Conservation (phyloP, 2,888 invertebrate genomes). For the Tetheella fluctuosa region DNA sequence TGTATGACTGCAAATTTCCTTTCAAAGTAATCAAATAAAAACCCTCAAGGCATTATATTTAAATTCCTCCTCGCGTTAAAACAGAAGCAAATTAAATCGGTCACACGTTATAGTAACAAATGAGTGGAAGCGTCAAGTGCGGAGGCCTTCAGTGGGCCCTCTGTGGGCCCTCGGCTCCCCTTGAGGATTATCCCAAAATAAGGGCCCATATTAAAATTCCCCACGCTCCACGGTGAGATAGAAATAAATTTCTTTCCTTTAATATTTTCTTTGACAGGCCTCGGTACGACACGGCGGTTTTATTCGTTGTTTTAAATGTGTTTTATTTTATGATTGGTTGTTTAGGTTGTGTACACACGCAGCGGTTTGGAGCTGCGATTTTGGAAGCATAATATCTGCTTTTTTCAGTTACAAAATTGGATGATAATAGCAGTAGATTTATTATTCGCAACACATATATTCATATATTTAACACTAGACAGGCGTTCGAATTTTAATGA, state of each 20-base stretch:
- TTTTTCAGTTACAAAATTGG: too few relatives aligned
- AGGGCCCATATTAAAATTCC: slow-evolving; percentile 31
- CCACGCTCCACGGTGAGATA: slow-evolving; percentile 8
- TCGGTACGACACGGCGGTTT: not conserved
- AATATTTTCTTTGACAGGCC: slow-evolving; percentile 3
- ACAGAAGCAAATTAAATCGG: slow-evolving; percentile 6
- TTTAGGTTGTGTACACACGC: not conserved
- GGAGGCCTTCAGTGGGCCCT: not conserved
- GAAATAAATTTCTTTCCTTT: slow-evolving; percentile 7
- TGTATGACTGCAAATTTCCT: too few relatives aligned
- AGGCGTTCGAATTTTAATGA: too few relatives aligned
- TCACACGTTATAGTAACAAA: not conserved
- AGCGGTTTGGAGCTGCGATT: too few relatives aligned
- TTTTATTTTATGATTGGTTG: slow-evolving; percentile 4
- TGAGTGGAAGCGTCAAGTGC: slow-evolving; percentile 3
- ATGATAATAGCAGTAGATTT: too few relatives aligned
- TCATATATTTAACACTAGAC: too few relatives aligned
- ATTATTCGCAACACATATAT: too few relatives aligned
- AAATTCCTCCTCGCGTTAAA: not conserved
- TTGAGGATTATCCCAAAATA: slow-evolving; percentile 33
- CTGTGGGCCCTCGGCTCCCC: not conserved
- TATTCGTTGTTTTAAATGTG: not conserved
- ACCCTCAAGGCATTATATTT: not conserved
- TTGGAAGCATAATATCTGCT: too few relatives aligned
- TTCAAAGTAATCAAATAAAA: not conserved